Conservation (phyloP, 2,888 invertebrate species). For the Spodoptera picta region DNA sequence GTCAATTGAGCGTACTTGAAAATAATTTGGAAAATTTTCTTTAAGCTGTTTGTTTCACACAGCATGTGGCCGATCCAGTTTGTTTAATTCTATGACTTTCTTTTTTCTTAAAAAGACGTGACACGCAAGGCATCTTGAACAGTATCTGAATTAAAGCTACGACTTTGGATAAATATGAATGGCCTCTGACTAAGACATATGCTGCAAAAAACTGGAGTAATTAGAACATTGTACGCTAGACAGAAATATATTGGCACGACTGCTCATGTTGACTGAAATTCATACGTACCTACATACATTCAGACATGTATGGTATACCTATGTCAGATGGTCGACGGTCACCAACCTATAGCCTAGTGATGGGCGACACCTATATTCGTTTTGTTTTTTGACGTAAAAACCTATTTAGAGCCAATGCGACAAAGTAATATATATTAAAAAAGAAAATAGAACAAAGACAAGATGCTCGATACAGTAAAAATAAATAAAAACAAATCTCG, state of each 20-base stretch:
- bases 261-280: constrained; percentile 8
- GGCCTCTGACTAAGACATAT: no score
- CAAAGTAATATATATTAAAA: no score
- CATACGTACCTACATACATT: no score
- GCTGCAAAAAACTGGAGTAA: constrained; percentile 13
- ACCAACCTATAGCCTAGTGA: constrained; percentile 30
- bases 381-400: background rate
- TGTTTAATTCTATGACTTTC: background rate
- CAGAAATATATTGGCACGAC: constrained; percentile 28
- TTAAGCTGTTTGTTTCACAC: constrained; percentile 3
- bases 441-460: background rate
- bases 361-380: background rate
- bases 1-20: constrained; percentile 16
- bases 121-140: no score
- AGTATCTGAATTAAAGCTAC: no score
- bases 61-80: background rate
- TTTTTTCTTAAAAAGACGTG: no score
- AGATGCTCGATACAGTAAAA: background rate
- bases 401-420: background rate
- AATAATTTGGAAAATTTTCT: constrained; percentile 1
- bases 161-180: no score
- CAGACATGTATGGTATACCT: no score
- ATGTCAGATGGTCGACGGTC: constrained; percentile 18
- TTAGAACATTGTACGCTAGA: constrained; percentile 15
- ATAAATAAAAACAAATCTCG: background rate